Percentiles rank a stretch among this genome's conserved stretches.
Conservation (phyloP, 1,140 invertebrate species). For the Macrocentrus cingulum region DNA sequence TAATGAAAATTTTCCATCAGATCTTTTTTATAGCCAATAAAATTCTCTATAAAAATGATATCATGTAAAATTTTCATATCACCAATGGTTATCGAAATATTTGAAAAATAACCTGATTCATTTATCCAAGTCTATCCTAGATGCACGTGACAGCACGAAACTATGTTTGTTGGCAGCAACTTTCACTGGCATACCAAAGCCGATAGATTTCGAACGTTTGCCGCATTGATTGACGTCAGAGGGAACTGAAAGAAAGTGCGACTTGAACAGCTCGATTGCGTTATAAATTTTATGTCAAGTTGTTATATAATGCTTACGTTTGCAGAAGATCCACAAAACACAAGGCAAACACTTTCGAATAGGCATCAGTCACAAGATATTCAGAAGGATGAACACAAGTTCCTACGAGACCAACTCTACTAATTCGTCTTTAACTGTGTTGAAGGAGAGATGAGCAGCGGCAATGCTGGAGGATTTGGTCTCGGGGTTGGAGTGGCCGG, state of each 20-base stretch:
- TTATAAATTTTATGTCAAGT: not conserved
- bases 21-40: too few relatives aligned
- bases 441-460: constrained; percentile 32
- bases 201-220: not conserved
- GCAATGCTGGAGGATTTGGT: constrained; percentile 36
- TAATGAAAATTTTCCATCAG: too few relatives aligned
- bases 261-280: not conserved
- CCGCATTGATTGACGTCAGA: not conserved
- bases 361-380: not conserved
- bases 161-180: too few relatives aligned
- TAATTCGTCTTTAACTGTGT: constrained; percentile 4
- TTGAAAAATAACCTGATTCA: too few relatives aligned
- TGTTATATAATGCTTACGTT: constrained; percentile 5
- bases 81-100: too few relatives aligned
- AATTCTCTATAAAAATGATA: too few relatives aligned
- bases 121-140: too few relatives aligned
- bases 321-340: not conserved
- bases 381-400: too few relatives aligned
- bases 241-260: not conserved
- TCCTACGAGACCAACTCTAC: too few relatives aligned
- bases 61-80: too few relatives aligned
- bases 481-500: constrained; percentile 40
- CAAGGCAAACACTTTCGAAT: not conserved
- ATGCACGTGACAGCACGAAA: too few relatives aligned
- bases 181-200: too few relatives aligned